Percentiles rank a stretch among this genome's conserved stretches.
phyloP scores from a whole-genome alignment of 2,797 vertebrate species.

The Tarsius wallacei region DNA sequence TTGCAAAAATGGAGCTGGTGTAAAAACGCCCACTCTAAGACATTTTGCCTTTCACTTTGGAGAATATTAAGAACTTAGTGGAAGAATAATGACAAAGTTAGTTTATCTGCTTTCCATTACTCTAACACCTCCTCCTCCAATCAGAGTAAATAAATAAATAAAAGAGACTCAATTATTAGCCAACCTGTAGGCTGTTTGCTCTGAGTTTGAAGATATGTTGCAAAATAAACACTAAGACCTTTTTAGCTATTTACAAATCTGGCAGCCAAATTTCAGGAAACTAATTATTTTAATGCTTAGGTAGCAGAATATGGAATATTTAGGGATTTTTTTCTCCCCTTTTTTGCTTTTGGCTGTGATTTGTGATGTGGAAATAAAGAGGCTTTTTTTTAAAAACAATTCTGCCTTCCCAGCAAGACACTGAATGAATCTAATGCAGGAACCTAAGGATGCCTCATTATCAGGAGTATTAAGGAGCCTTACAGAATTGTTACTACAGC shows the following conservation, averaged over 20 bases:
- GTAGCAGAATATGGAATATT: conserved; percentile 82
- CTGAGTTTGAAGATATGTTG: conserved; percentile 79
- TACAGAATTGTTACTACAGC: conserved; percentile 72
- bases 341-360: conserved; percentile 84
- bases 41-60: background rate
- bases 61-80: conserved; percentile 58
- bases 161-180: conserved; percentile 82
- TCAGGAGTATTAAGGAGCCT: conserved; percentile 76
- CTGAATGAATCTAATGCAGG: conserved; percentile 55
- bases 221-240: conserved; percentile 86
- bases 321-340: background rate
- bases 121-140: background rate
- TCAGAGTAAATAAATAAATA: conserved; percentile 36
- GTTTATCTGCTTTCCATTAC: conserved; percentile 55
- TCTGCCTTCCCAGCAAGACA: conserved; percentile 86
- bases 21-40: conserved; percentile 35
- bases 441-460: conserved; percentile 88
- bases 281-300: conserved; percentile 87
- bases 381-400: conserved; percentile 75
- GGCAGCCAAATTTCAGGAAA: conserved; percentile 74
- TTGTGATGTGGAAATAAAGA: conserved; percentile 85
- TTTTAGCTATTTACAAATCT: conserved; percentile 74
- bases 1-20: background rate
- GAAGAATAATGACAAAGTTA: conserved; percentile 46
- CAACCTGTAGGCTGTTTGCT: conserved; percentile 84